Conservation (phyloP, 2,888 invertebrate species). For the Pharmacophagus antenor region DNA sequence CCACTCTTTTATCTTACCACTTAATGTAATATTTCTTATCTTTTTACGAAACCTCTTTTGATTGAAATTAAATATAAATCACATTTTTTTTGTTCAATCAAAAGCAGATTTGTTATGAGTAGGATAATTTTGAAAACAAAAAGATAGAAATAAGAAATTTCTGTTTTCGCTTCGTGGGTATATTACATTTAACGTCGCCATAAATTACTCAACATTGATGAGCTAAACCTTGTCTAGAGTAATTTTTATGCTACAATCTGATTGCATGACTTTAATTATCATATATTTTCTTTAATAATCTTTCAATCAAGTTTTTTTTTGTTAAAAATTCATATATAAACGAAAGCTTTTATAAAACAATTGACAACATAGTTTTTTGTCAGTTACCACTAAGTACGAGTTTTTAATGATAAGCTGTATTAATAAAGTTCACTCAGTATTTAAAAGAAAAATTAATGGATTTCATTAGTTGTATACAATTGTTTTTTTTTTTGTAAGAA, state of each 20-base stretch:
- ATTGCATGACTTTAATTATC: conserved; percentile 26
- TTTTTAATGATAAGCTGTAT: too few relatives aligned
- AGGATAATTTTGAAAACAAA: background rate
- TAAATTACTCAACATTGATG: conserved; percentile 21
- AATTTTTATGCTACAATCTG: conserved; percentile 13
- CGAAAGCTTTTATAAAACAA: background rate
- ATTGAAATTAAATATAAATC: too few relatives aligned
- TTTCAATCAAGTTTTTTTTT: background rate
- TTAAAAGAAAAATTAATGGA: background rate
- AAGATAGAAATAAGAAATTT: conserved; percentile 8
- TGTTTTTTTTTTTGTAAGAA: background rate
- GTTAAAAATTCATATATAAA: background rate
- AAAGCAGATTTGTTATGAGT: too few relatives aligned
- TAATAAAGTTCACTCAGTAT: too few relatives aligned
- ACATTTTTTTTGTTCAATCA: too few relatives aligned
- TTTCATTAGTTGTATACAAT: background rate
- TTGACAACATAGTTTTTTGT: background rate
- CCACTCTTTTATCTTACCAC: conserved; percentile 47
- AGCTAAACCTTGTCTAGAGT: conserved; percentile 5
- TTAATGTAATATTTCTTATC: conserved; percentile 40
- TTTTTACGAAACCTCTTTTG: conserved; percentile 1
- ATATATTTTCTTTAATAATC: conserved; percentile 11
- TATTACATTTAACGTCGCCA: conserved; percentile 14
- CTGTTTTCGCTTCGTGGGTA: conserved; percentile 12
- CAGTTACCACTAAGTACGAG: background rate